A percentile compares a stretch with the other conserved stretches of the same genome.
Evolutionary conservation across 2,797 vertebrate species (phyloP).

Genomic region (Sylvia borin): DNA sequence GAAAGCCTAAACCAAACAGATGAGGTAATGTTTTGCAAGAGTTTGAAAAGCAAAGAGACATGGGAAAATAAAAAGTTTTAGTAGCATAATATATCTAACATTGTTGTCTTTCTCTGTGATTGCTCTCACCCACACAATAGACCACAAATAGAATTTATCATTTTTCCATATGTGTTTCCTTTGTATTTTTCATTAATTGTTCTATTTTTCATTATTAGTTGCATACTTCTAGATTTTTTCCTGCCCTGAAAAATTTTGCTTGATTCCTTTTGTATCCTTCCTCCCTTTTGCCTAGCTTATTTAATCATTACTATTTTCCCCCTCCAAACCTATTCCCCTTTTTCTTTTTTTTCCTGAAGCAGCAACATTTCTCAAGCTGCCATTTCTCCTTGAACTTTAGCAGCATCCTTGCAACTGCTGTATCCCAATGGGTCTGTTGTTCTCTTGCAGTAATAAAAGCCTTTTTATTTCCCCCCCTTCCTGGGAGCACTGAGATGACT

Average conservation of each 20-base stretch:
- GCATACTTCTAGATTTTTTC: background rate
- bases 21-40: slow-evolving; percentile 73
- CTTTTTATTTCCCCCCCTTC: background rate
- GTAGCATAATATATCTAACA: background rate
- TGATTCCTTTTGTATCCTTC: background rate
- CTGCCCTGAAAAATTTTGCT: background rate
- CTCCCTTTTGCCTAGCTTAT: background rate
- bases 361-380: background rate
- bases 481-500: background rate
- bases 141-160: background rate
- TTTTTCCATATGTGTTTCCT: background rate
- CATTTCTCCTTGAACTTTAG: background rate
- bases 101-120: background rate
- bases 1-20: background rate
- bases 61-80: slow-evolving; percentile 11
- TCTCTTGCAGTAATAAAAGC: background rate
- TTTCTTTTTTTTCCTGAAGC: background rate
- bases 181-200: background rate
- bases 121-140: background rate
- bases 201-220: background rate
- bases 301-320: background rate
- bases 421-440: background rate
- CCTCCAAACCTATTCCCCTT: background rate
- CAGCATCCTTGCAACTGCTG: background rate
- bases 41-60: slow-evolving; percentile 35